Conservation (phyloP, 2,113 vertebrate genomes). For the Orientallactaga bullata region DNA sequence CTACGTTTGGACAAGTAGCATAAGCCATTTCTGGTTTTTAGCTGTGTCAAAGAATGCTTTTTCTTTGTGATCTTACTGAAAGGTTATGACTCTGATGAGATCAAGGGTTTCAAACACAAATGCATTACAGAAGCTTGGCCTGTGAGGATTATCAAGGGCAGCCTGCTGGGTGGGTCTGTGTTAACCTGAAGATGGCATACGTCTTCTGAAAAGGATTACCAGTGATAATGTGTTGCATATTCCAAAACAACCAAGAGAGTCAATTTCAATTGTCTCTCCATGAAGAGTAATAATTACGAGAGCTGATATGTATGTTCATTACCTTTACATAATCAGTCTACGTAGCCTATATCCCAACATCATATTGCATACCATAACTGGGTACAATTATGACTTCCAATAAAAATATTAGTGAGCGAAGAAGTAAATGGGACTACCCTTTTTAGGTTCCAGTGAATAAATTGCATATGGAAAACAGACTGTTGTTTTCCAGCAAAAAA, state of each 20-base stretch:
- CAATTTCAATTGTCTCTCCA: neutral
- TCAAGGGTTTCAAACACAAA: conserved; percentile 24
- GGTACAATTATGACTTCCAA: neutral
- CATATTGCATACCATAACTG: neutral
- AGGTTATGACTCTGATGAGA: neutral
- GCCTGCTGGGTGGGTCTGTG: neutral
- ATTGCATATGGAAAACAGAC: neutral
- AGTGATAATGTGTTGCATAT: neutral
- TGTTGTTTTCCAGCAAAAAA: neutral
- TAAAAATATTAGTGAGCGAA: neutral
- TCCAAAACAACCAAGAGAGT: neutral
- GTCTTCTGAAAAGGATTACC: neutral
- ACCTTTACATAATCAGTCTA: neutral
- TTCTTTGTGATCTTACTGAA: neutral
- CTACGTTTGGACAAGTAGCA: neutral
- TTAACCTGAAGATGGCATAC: neutral
- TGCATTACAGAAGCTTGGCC: neutral
- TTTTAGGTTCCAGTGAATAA: neutral
- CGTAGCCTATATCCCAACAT: neutral
- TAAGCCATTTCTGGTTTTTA: neutral
- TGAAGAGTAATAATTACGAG: neutral
- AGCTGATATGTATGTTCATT: neutral
- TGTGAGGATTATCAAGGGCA: neutral
- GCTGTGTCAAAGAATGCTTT: neutral
- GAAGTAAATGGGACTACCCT: neutral